phyloP scores from a whole-genome alignment of 2,113 vertebrate species.

The Lagopus muta region DNA sequence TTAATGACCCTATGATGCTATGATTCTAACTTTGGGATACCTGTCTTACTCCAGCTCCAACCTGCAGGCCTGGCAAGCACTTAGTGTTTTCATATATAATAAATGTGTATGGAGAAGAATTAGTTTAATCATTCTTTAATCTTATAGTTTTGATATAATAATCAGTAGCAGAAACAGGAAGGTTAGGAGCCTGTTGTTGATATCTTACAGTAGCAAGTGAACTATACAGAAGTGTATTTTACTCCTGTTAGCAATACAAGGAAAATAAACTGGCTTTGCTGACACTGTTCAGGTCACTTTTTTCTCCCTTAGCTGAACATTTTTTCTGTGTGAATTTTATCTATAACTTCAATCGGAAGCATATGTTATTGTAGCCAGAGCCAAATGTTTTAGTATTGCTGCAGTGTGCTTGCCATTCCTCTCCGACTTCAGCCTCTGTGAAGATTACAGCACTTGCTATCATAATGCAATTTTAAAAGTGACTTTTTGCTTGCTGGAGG shows the following conservation, averaged over 20 bases:
- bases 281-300: background rate
- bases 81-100: background rate
- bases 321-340: slow-evolving; percentile 31
- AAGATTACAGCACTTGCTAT: slow-evolving; percentile 14
- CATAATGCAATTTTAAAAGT: slow-evolving; percentile 8
- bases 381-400: slow-evolving; percentile 36
- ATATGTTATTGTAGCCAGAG: background rate
- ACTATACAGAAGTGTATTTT: background rate
- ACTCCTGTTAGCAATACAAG: background rate
- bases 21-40: background rate
- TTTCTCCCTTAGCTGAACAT: background rate
- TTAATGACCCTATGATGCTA: no score
- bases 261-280: slow-evolving; percentile 24
- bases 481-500: slow-evolving; percentile 18
- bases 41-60: background rate
- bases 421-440: slow-evolving; percentile 19
- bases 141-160: background rate
- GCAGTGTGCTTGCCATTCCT: background rate
- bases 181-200: background rate
- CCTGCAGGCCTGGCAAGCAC: background rate
- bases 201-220: background rate
- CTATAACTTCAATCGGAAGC: slow-evolving; percentile 14
- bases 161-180: background rate
- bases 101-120: background rate
- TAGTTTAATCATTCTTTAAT: background rate